A percentile compares a stretch with the other conserved stretches of the same genome.
Conservation (phyloP, 2,113 vertebrate genomes). For the Cryptomyrus ogoouensis region DNA sequence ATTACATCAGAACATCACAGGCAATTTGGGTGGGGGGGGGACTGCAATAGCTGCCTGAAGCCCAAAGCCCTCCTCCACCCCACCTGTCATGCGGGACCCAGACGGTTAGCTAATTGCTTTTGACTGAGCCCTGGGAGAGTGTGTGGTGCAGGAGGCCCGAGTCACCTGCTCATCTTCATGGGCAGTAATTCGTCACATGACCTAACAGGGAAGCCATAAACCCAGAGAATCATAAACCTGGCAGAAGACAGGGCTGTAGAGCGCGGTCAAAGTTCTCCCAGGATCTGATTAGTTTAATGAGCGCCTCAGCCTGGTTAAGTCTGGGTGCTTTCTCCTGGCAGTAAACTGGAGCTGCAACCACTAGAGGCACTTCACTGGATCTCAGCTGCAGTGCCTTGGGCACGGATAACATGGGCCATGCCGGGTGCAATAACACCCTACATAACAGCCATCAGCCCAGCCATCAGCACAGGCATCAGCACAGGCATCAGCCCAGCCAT, state of each 20-base stretch:
- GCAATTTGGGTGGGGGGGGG: neutral
- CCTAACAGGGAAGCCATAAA: neutral
- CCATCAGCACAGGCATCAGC: too few relatives aligned
- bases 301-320: neutral
- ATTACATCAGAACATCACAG: neutral
- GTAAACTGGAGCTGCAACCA: neutral
- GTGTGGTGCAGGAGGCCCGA: neutral
- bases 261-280: conserved; percentile 7
- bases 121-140: neutral
- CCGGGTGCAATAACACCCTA: neutral
- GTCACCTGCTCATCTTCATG: neutral
- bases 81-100: neutral
- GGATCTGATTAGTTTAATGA: neutral
- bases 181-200: neutral
- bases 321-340: neutral
- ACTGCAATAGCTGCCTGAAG: neutral
- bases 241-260: neutral
- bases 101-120: neutral
- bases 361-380: neutral
- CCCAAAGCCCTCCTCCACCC: neutral
- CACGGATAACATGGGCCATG: neutral
- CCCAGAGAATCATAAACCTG: neutral
- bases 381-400: neutral
- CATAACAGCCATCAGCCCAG: neutral
- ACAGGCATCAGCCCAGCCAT: too few relatives aligned